Base-by-base conservation (phyloP, 2,888 invertebrate species). In the Vannuccia rotundouncinata region DNA sequence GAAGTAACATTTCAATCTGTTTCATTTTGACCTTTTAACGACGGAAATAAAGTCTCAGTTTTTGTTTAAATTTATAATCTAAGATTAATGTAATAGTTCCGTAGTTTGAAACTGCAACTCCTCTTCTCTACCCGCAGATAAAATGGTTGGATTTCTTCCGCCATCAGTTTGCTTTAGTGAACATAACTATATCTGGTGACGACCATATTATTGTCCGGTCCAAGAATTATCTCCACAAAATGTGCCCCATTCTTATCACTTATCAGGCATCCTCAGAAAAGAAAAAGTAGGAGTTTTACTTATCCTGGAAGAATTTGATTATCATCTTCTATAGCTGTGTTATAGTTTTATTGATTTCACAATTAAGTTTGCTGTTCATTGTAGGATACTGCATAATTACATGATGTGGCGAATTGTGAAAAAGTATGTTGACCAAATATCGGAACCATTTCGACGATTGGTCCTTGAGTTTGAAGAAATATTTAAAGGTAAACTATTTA, bases 361-460 rank as follows among this genome's bases (percentile, higher is more conserved):
- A 45, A 45, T 45, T 45, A 45, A 13, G 17, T 5, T 10, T 45
- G 45, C 17, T 45, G 13, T 66, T 27, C 25, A 5, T 66, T 66
- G 13, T 22, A 66, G 66, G 2, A 22, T 66, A 13, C 10, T 66
- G 2, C 66, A 66, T 66, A 27, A 66, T 22, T 66, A 66, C 66
- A 66, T 66, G 66, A 13, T 66, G 5, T 66, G 66, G 66, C 66
- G 66, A 17, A 66, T 66, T 66, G 22, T 66, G 2, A 66, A 66
- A 66, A 66, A 13, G 66, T 66, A 66, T 22, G 66, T 27, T 5
- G 66, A 66, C 10, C 66, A 66, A 22, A 5, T 66, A 66, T 66
- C 66, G 66, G 66, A 66, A 66, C 66, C 66, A 5, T 66, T 66
- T 66, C 66, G 66, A n/a, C 66, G 66, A 2, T 17, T 22, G 22